phyloP scores from a whole-genome alignment of 2,888 invertebrate genomes.

The Choreutis nemorana region DNA sequence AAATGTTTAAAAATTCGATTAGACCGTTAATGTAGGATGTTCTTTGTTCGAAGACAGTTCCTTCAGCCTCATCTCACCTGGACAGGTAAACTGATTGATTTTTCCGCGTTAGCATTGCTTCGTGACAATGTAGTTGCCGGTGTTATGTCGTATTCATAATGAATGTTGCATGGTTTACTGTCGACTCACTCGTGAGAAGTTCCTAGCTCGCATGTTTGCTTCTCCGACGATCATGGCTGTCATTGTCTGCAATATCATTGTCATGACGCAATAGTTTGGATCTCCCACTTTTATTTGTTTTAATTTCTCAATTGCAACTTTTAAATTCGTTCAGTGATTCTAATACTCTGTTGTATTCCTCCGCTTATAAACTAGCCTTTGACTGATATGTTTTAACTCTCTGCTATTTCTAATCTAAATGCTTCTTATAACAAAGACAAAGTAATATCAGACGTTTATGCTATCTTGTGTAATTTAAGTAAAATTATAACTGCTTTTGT shows the following conservation, averaged over 20 bases:
- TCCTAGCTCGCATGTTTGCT: slow-evolving; percentile 49
- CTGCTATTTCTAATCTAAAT: too few relatives aligned
- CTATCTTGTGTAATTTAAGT: too few relatives aligned
- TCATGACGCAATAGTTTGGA: slow-evolving; percentile 59
- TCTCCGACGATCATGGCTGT: slow-evolving; percentile 51
- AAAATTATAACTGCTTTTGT: too few relatives aligned
- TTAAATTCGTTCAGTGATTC: too few relatives aligned
- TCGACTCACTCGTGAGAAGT: slow-evolving; percentile 19
- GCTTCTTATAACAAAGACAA: too few relatives aligned
- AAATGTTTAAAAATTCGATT: background rate
- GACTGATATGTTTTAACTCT: too few relatives aligned
- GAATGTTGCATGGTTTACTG: slow-evolving; percentile 59
- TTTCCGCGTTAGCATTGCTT: slow-evolving; percentile 50
- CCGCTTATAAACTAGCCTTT: too few relatives aligned
- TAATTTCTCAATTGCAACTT: too few relatives aligned
- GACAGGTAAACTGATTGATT: background rate
- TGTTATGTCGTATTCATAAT: slow-evolving; percentile 42
- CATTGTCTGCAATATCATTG: slow-evolving; percentile 59
- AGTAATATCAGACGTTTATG: too few relatives aligned
- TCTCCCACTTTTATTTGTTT: slow-evolving; percentile 30
- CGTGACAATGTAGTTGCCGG: slow-evolving; percentile 67
- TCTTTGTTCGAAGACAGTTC: background rate
- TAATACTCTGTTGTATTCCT: too few relatives aligned
- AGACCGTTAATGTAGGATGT: background rate
- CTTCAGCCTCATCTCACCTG: background rate